Base-by-base conservation (phyloP, 2,797 vertebrate species). In the Pelochelys cantorii region DNA sequence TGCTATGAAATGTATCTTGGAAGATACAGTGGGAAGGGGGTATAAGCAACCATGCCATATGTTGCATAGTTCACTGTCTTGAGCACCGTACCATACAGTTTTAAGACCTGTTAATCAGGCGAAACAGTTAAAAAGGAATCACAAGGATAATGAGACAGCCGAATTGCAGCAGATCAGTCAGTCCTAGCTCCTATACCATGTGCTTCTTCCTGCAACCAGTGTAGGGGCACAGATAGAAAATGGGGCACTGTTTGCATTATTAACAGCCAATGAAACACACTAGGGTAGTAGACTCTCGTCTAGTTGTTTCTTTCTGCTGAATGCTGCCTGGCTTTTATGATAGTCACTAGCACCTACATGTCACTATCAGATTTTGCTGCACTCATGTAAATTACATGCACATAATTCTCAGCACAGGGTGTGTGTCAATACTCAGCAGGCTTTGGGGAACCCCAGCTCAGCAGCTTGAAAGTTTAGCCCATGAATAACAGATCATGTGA, bases 81-180 rank as follows among this genome's bases (percentile, higher is more conserved):
- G 14, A 0, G 0, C 25, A 15, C 53, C 93, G 8, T 79, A 34
- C 59, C 86, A 55, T 11, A 10, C 55, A 52, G 18, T 68, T 89
- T 18, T 53, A 89, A 84, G 68, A 34, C 22, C 68, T 42, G 18
- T 74, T 74, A 74, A 71, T 54, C 42, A 48, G 57, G 29, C n/a
- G 1, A 62, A n/a, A 37, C 18, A 78, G 11, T 82, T 82, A 86
- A 11, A n/a, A 77, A 48, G 80, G 52, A 85, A 80, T 82, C 81
- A 59, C 17, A 81, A 60, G 34, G 17, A 29, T 83, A 79, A 34
- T 53, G 83, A 1, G 29, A 75, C 42, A 88, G 62, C 77, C 86
- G 27, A 74, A 54, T 17, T 84, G 52, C 5, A 7, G n/a, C 42
- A 8, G 25, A 62, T 83, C 37, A 74, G 31, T 31, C 15, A 65